Percentiles rank a stretch among this genome's conserved stretches.
phyloP scores from a whole-genome alignment of 2,888 invertebrate species.

The Crioceris asparagi region DNA sequence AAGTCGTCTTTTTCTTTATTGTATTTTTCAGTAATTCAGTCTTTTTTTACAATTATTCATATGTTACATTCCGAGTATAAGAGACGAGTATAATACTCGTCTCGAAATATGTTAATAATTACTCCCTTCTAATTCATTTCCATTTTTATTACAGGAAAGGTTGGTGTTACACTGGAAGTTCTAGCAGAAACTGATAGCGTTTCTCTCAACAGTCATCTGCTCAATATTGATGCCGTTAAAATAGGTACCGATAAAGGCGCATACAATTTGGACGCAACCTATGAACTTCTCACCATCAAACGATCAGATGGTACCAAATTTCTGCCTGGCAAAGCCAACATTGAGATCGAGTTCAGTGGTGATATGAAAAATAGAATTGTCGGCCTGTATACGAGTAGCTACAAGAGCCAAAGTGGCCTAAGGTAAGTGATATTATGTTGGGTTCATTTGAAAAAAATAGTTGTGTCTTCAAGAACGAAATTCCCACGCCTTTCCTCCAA shows the following conservation, averaged over 20 bases:
- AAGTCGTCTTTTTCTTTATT: too few species aligned
- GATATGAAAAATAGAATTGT: conserved; percentile 55
- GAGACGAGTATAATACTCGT: too few species aligned
- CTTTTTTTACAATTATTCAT: too few species aligned
- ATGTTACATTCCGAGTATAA: too few species aligned
- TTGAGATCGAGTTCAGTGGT: conserved; percentile 53
- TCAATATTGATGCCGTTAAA: conserved; percentile 41
- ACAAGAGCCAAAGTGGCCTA: conserved; percentile 37
- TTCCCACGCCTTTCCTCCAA: conserved; percentile 1
- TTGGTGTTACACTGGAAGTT: conserved; percentile 41
- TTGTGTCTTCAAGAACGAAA: neutral
- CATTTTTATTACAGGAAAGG: conserved; percentile 25
- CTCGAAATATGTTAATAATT: too few species aligned
- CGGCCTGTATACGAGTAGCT: conserved; percentile 61
- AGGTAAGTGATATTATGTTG: conserved; percentile 38
- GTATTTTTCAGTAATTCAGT: too few species aligned
- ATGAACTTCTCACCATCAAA: conserved; percentile 28
- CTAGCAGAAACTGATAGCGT: conserved; percentile 39
- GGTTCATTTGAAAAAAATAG: neutral
- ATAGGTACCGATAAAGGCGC: conserved; percentile 23
- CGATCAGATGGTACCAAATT: conserved; percentile 18
- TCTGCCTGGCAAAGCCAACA: conserved; percentile 35
- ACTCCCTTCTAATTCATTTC: neutral
- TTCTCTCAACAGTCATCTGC: conserved; percentile 50
- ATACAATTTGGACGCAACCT: conserved; percentile 19